Evolutionary conservation across 2,797 vertebrate genomes (phyloP).

Genomic region (Myioborus melanocephalus): DNA sequence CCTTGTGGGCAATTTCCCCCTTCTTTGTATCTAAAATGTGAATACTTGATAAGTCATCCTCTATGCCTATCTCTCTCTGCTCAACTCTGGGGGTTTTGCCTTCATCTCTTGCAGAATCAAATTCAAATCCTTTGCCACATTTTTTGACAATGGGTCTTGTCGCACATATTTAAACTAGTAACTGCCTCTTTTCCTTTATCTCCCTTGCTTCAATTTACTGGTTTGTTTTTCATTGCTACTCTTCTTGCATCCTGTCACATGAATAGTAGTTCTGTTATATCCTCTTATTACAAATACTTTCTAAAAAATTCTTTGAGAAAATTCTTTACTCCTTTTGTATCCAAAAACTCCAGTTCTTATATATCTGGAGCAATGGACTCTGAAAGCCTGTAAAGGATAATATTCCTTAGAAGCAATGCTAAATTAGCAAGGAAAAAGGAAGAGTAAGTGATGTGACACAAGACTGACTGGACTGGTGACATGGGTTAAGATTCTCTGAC

Average conservation of each 20-base stretch:
- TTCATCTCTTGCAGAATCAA: not conserved
- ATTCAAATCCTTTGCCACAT: not conserved
- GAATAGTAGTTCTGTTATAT: not conserved
- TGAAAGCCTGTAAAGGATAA: not conserved
- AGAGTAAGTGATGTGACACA: not conserved
- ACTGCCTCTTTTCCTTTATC: not conserved
- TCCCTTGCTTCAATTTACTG: not conserved
- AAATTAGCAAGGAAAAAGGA: not conserved
- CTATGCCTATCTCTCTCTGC: not conserved
- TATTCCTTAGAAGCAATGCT: not conserved
- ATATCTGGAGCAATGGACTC: not conserved
- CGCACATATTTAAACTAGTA: not conserved
- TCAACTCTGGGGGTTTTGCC: not conserved
- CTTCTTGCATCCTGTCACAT: not conserved
- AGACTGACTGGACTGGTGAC: not conserved
- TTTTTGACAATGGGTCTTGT: not conserved
- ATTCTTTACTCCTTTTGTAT: not conserved
- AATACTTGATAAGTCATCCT: not conserved
- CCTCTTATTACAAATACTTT: not conserved
- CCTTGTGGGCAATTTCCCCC: not conserved
- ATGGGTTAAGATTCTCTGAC: not conserved
- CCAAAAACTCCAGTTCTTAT: not conserved
- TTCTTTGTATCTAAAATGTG: not conserved
- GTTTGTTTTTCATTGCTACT: not conserved
- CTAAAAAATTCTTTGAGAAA: not conserved